A percentile compares a stretch with the other conserved stretches of the same genome.
Conservation (phyloP, 2,113 vertebrate species). For the Beaufortia kweichowensis region DNA sequence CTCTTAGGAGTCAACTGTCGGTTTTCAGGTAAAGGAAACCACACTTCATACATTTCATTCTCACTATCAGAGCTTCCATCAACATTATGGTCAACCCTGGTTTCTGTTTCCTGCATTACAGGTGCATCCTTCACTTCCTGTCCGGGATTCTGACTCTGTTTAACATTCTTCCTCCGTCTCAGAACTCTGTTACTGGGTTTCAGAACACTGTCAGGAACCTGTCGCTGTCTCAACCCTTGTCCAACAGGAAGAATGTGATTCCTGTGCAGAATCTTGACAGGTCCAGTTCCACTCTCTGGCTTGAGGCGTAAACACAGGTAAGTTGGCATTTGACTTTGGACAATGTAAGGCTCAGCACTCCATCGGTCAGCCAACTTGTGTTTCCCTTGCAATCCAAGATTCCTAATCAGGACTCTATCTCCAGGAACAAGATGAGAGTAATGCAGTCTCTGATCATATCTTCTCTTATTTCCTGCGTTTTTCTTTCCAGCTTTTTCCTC, state of each 20-base stretch:
- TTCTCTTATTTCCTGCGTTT: slow-evolving; percentile 7
- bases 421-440: slow-evolving; percentile 17
- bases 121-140: no score
- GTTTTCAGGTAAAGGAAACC: background rate
- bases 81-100: background rate
- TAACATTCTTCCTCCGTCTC: background rate
- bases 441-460: no score
- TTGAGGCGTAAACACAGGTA: background rate
- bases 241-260: no score
- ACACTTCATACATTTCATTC: background rate
- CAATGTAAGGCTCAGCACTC: slow-evolving; percentile 1
- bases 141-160: background rate
- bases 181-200: no score
- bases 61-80: background rate
- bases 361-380: slow-evolving; percentile 9
- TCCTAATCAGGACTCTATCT: background rate
- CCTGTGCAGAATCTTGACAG: background rate
- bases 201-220: no score
- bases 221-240: no score
- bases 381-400: slow-evolving; percentile 15
- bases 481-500: slow-evolving; percentile 9
- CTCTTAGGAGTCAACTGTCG: background rate
- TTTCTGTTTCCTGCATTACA: no score
- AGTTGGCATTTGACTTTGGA: background rate
- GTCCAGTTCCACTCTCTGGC: slow-evolving; percentile 15